Percentiles rank a stretch among this genome's conserved stretches.
Evolutionary conservation across 2,113 vertebrate species (phyloP).

Genomic region (Chamaea fasciata): DNA sequence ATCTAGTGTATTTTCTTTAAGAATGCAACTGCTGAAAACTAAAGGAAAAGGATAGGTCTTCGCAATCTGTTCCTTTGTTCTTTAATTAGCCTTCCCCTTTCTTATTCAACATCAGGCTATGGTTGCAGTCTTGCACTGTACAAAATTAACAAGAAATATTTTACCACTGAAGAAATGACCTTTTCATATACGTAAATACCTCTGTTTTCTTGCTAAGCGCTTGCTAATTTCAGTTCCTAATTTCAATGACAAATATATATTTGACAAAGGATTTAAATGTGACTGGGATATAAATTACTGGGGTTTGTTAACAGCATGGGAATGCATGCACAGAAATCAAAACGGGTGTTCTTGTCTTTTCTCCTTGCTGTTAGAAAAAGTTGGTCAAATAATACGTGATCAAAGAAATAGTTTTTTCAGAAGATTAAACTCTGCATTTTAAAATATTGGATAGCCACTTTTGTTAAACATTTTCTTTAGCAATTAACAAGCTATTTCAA

Average conservation of each 20-base stretch:
- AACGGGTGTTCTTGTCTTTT: background rate
- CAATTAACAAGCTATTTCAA: background rate
- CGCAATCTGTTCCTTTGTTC: background rate
- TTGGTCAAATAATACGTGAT: background rate
- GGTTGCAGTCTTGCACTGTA: background rate
- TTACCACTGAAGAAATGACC: background rate
- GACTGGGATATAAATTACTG: background rate
- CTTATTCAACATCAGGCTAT: background rate
- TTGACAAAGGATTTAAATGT: background rate
- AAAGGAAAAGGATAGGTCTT: background rate
- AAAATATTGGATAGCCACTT: background rate
- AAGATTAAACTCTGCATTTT: background rate
- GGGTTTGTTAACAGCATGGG: background rate
- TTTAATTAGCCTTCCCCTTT: conserved; percentile 1
- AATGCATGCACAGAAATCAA: background rate
- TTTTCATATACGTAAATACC: background rate
- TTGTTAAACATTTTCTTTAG: background rate
- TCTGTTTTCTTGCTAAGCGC: background rate
- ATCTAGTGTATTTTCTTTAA: background rate
- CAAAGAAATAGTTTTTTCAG: background rate
- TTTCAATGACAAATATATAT: background rate
- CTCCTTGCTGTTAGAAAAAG: background rate
- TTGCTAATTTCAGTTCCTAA: conserved; percentile 19
- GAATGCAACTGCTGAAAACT: background rate
- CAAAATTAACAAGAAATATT: background rate